Conservation (phyloP, 2,888 invertebrate species). For the Incurvaria masculella region DNA sequence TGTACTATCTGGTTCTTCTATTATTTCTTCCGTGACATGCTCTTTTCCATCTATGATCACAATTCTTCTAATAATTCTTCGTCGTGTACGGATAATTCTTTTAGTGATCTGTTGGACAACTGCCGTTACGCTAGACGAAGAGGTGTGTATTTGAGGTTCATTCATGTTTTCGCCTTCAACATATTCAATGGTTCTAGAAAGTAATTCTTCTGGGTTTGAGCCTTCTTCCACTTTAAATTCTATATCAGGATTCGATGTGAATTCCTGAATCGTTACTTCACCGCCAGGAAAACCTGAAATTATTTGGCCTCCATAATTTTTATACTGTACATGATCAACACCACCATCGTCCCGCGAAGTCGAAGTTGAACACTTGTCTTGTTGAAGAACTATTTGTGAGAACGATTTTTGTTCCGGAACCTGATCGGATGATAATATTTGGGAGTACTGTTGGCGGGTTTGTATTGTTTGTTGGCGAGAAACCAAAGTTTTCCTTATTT, state of each 20-base stretch:
- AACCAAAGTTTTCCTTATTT: slow-evolving; percentile 65
- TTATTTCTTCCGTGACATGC: slow-evolving; percentile 75
- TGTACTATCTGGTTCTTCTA: slow-evolving; percentile 80
- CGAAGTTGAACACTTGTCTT: slow-evolving; percentile 60
- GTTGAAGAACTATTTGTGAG: slow-evolving; percentile 65
- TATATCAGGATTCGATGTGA: slow-evolving; percentile 60
- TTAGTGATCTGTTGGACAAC: slow-evolving; percentile 81
- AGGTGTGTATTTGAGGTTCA: slow-evolving; percentile 51
- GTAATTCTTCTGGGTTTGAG: slow-evolving; percentile 49
- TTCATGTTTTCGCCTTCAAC: slow-evolving; percentile 35
- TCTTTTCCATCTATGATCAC: slow-evolving; percentile 82
- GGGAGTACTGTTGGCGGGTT: slow-evolving; percentile 56
- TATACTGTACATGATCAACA: slow-evolving; percentile 59
- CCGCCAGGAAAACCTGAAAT: slow-evolving; percentile 61
- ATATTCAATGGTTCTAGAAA: slow-evolving; percentile 27
- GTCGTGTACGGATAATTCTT: slow-evolving; percentile 69
- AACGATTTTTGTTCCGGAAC: slow-evolving; percentile 62
- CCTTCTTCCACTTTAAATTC: slow-evolving; percentile 56
- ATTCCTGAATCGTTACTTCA: slow-evolving; percentile 63
- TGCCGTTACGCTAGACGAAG: slow-evolving; percentile 71
- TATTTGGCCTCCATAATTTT: slow-evolving; percentile 63
- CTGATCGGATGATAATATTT: slow-evolving; percentile 53
- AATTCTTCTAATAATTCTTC: slow-evolving; percentile 71
- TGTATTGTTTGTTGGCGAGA: slow-evolving; percentile 64
- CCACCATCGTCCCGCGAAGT: slow-evolving; percentile 58